These are phyloP conservation scores for Molossus molossus DNA, from an alignment of 2,797 vertebrate species.

Conservation along the genomic window DNA sequence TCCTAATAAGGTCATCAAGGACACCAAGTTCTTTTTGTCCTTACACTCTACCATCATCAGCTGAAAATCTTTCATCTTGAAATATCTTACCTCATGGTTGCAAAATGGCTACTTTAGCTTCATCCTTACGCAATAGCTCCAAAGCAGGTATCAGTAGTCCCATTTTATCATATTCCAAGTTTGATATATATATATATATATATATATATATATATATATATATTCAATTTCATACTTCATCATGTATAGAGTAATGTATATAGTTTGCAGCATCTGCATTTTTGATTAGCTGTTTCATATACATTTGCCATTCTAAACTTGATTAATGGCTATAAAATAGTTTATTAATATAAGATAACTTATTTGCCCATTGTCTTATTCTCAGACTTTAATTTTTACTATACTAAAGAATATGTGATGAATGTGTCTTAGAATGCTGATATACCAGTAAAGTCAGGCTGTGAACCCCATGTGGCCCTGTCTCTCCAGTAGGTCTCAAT, in stretches of 20 bases:
- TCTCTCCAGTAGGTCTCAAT: neutral
- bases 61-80: slow-evolving; percentile 32
- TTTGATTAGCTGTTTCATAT: neutral
- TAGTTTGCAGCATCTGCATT: neutral
- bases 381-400: neutral
- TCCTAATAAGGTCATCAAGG: neutral
- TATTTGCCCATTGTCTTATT: neutral
- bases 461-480: neutral
- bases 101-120: slow-evolving; percentile 31
- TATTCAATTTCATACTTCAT: neutral
- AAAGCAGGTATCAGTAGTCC: neutral
- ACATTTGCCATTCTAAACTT: neutral
- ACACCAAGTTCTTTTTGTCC: neutral
- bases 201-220: neutral
- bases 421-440: neutral
- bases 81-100: neutral
- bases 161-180: slow-evolving; percentile 11
- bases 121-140: neutral
- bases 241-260: neutral
- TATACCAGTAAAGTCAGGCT: neutral
- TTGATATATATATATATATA: neutral
- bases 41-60: neutral
- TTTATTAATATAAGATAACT: neutral
- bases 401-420: neutral
- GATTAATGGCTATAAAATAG: neutral